Evolutionary conservation across 2,888 invertebrate species (phyloP), one percentile per base, ranked within the genome.

Genomic region (Ellobium chinense): DNA sequence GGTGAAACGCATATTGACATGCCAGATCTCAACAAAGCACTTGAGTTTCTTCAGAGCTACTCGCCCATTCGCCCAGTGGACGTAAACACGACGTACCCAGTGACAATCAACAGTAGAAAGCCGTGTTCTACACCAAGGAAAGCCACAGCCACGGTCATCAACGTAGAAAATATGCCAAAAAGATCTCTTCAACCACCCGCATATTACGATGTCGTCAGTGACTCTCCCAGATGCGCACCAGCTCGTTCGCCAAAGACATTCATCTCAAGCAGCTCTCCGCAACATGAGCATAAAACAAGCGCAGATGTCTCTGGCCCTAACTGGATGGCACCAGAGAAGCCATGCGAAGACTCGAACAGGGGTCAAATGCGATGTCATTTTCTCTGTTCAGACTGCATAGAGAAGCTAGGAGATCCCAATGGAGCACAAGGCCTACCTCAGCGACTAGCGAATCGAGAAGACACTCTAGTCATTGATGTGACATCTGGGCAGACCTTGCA

Each of bases 21-120:
- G 18, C 21, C 65, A 29, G 65, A 75, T 29, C 24, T 75, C 24
- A 31, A 12, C 12, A 39, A 29, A 14, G 65, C 75, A 1, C 39
- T 75, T 0, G 46, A 62, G 14, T 29, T 75, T 34, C 31, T 75
- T 2, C 39, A 75, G 65, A 75, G 39, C 34, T 75, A 65, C 34
- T 65, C 75, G 4, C 75, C 62, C 9, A 65, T 75, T 2, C n/a
- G 14, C 5, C 75, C 63, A n/a, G 75, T 54, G 5, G 65, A 63
- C n/a, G 65, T 65, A 21, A 75, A 75, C 34, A 75, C 75, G n/a
- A 4, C 21, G 1, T 75, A 75, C 31, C 75, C 62, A 4, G 1
- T 56, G n/a, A 34, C 9, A 21, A n/a, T 27, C 1, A n/a, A 4
- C 0, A 34, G 34, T 4, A 31, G 14, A 34, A n/a, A 4, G n/a